Conservation (phyloP, 2,888 invertebrate species). For the Belgica antarctica region DNA sequence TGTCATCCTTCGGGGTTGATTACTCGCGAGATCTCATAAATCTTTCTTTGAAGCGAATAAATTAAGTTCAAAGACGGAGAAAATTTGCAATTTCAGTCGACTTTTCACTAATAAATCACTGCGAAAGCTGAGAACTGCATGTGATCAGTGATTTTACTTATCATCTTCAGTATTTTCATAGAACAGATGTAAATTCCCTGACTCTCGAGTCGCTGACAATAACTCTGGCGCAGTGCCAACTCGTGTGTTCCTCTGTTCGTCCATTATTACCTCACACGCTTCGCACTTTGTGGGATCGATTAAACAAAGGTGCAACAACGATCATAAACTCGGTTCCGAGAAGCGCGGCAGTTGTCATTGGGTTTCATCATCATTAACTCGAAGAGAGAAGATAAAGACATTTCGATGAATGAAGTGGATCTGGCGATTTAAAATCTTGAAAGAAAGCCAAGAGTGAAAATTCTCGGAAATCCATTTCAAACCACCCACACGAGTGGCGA, state of each 20-base stretch:
- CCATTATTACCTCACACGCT: slow-evolving; percentile 11
- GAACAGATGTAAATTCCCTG: slow-evolving; percentile 25
- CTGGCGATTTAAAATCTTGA: neutral
- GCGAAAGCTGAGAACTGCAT: neutral
- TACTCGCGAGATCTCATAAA: neutral
- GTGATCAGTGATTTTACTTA: slow-evolving; percentile 17
- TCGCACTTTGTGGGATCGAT: no score
- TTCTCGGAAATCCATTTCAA: slow-evolving; percentile 23
- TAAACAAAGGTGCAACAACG: no score
- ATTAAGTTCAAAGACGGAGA: neutral
- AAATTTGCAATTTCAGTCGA: neutral
- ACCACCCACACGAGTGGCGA: slow-evolving; percentile 20
- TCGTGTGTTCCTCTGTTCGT: neutral
- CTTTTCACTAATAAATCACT: neutral
- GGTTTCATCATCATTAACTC: no score
- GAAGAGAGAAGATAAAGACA: no score
- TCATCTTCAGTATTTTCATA: neutral
- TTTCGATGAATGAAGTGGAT: no score
- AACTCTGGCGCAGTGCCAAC: neutral
- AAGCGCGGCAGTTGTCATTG: no score
- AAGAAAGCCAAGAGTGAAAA: slow-evolving; percentile 13
- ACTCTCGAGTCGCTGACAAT: neutral
- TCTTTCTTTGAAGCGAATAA: slow-evolving; percentile 5
- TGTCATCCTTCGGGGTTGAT: neutral
- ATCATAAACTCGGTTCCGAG: no score